Conservation (phyloP, 2,888 invertebrate species). For the Allophyes oxyacanthae region DNA sequence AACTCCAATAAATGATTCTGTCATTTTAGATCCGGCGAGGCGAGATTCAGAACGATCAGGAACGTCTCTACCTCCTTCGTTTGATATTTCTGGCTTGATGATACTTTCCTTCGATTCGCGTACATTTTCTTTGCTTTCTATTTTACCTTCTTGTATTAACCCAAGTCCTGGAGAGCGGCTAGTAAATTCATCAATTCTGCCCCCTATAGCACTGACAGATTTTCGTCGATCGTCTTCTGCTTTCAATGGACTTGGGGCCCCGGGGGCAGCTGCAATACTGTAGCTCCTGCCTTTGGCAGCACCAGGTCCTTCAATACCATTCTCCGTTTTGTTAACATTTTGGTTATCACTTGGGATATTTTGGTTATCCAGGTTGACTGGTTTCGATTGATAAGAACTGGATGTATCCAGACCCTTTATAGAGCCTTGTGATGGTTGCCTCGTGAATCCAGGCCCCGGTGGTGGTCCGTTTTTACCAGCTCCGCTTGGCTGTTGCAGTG, state of each 20-base stretch:
- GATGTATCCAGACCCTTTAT: conserved; percentile 77
- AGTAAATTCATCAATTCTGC: conserved; percentile 77
- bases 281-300: conserved; percentile 87
- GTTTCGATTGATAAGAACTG: conserved; percentile 74
- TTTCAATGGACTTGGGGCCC: conserved; percentile 81
- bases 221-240: conserved; percentile 86
- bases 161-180: conserved; percentile 81
- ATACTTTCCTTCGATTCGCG: conserved; percentile 83
- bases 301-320: conserved; percentile 78
- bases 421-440: conserved; percentile 83
- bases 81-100: conserved; percentile 75
- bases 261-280: conserved; percentile 87
- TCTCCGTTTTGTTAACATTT: conserved; percentile 76
- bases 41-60: conserved; percentile 83
- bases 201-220: conserved; percentile 85
- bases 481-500: conserved; percentile 71
- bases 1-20: conserved; percentile 84
- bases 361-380: conserved; percentile 85
- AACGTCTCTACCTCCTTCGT: conserved; percentile 70
- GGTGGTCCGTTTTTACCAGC: conserved; percentile 69
- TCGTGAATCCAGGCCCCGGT: conserved; percentile 65
- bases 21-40: conserved; percentile 84
- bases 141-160: conserved; percentile 83
- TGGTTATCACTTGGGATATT: conserved; percentile 71
- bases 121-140: conserved; percentile 81